Evolutionary conservation across 2,113 vertebrate genomes (phyloP), one percentile per base, ranked within the genome.

Genomic region (Lepisosteus osseus): DNA sequence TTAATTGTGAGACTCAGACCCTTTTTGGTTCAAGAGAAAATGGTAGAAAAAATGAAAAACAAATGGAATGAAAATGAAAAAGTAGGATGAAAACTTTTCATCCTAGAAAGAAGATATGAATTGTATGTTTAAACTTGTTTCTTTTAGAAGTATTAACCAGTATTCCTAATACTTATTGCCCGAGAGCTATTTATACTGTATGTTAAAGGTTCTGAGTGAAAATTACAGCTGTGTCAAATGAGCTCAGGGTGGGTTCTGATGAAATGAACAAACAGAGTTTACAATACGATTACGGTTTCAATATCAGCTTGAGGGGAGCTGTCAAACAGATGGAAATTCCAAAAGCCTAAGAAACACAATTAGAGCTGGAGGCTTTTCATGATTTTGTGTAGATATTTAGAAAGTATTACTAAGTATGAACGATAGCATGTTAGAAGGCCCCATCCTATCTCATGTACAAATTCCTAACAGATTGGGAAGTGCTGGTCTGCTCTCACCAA

Each of bases 401-500:
- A 77, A 76, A 80, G 83, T 85, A 80, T 76, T 76, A 80, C 78
- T 79, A 76, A 67, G 45, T 44, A 3, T 47, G 1, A n/a, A 54
- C n/a, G 68, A 82, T 86, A 61, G 83, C 80, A 63, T 86, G 80
- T 87, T 83, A 79, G 79, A 67, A 73, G 80, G 55, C 71, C 69
- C 59, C 78, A 76, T 82, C 61, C 55, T 59, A 43, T 86, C 83
- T 79, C 78, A 77, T 84, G 72, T 85, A 86, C 80, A 89, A 84
- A 89, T 89, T 89, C 87, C 86, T 84, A 43, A 61, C 77, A 83
- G 80, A 89, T 88, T 86, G 87, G 80, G 80, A 81, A 88, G 86
- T 81, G 81, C 79, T 79, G 79, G 74, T 72, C 71, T 74, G 74
- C 79, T 81, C 87, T 85, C 86, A 78, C 72, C 73, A 82, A 43